Evolutionary conservation across 1,140 invertebrate species (phyloP), one percentile per base, ranked within the genome.

Genomic region (Campoletis sonorensis): DNA sequence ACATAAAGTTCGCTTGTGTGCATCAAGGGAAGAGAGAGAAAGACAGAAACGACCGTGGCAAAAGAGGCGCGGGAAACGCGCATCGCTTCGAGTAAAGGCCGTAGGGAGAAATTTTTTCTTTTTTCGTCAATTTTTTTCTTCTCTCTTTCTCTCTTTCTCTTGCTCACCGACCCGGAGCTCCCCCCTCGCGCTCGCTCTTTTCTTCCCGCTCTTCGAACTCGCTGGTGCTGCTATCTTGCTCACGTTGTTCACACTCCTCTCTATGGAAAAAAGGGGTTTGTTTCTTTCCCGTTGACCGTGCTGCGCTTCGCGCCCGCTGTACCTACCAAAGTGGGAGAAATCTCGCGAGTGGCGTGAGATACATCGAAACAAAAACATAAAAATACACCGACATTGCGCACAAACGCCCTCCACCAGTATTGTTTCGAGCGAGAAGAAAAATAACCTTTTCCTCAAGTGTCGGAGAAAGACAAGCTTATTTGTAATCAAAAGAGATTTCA

Each of bases 91-190:
- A 37, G 68, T 16, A 72, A 72, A 70, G 26, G 45, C 40, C 40
- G 51, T 51, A 80, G 27, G 72, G 49, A 75, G 71, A 73, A 49
- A 26, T 58, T 73, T 72, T 73, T 72, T 37, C 40, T 71, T 37
- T n/a, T 71, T 16, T 16, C n/a, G 13, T 71, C 16, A n/a, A n/a
- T n/a, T n/a, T n/a, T 71, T 18, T 18, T 21, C 3, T 71, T 0
- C 23, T 21, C 23, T n/a, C 10, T 37, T 13, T n/a, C 71, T 33
- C 71, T 26, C 7, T 27, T 40, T 51, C 40, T 23, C 18, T n/a
- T 13, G 13, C 11, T 45, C 40, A 13, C 40, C 40, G 40, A 10
- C 5, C 40, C 40, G 8, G 40, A 4, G 40, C 8, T 13, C 11
- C 8, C 40, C 40, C 5, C 8, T 13, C 40, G 2, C 30, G 40